Evolutionary conservation across 2,888 invertebrate species (phyloP).

Genomic region (Empis stercorea): DNA sequence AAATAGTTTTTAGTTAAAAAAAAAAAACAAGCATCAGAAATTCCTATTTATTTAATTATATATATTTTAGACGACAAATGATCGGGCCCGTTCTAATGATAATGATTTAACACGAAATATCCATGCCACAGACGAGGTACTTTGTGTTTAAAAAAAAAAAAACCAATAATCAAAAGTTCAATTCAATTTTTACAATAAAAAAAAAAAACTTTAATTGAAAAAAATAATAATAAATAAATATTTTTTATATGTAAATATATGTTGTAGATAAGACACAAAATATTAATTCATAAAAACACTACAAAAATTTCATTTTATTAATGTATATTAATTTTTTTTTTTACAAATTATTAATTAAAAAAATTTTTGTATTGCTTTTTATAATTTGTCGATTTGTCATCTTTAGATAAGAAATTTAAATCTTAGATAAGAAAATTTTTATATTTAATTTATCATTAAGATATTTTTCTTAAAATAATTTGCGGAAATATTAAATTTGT

Average conservation of each 20-base stretch:
- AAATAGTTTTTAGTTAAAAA: neutral
- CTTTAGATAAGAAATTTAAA: too few species aligned
- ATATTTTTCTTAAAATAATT: too few species aligned
- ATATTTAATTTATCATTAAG: too few species aligned
- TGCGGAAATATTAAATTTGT: too few species aligned
- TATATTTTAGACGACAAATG: conserved; percentile 37
- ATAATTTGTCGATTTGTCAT: too few species aligned
- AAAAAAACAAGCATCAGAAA: too few species aligned
- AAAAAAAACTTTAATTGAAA: neutral
- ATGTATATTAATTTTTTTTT: too few species aligned
- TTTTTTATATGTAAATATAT: neutral
- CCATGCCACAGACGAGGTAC: conserved; percentile 41
- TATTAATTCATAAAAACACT: too few species aligned
- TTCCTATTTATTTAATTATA: conserved; percentile 16
- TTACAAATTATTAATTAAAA: too few species aligned
- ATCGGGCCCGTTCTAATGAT: conserved; percentile 37
- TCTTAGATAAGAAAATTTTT: too few species aligned
- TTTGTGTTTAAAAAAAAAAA: conserved; percentile 26
- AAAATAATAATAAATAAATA: neutral
- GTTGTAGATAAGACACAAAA: neutral
- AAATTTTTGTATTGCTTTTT: too few species aligned
- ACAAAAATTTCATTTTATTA: too few species aligned
- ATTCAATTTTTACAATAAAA: neutral
- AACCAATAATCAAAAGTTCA: conserved; percentile 4
- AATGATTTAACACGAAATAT: conserved; percentile 36